A percentile compares a stretch with the other conserved stretches of the same genome.
Conservation (phyloP, 2,888 invertebrate species). For the Mechanitis messenoides region DNA sequence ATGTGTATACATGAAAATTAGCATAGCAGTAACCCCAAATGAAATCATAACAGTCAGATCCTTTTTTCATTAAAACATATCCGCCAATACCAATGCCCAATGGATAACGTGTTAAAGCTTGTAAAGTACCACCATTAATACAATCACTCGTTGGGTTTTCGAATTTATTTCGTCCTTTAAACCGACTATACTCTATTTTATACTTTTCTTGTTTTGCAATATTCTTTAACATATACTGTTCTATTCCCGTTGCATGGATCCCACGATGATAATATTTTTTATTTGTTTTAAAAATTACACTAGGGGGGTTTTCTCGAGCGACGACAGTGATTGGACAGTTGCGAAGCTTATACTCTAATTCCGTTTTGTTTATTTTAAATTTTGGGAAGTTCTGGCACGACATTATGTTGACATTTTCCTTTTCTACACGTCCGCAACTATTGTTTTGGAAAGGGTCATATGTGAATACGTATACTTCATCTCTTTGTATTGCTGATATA, state of each 20-base stretch:
- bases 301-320: conserved; percentile 39
- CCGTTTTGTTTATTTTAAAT: conserved; percentile 30
- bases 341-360: conserved; percentile 28
- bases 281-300: conserved; percentile 38
- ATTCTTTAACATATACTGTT: conserved; percentile 47
- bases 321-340: conserved; percentile 45
- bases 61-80: conserved; percentile 43
- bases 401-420: conserved; percentile 35
- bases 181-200: conserved; percentile 35
- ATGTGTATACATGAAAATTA: conserved; percentile 40
- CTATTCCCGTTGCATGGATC: conserved; percentile 36
- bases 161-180: conserved; percentile 28
- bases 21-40: conserved; percentile 48
- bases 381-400: conserved; percentile 34
- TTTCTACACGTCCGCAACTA: conserved; percentile 40
- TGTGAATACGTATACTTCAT: conserved; percentile 33
- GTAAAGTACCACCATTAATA: conserved; percentile 44
- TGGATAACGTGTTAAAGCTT: conserved; percentile 37
- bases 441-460: conserved; percentile 42
- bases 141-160: conserved; percentile 46
- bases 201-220: conserved; percentile 40
- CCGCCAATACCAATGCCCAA: conserved; percentile 48
- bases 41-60: conserved; percentile 47
- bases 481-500: conserved; percentile 29
- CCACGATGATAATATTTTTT: conserved; percentile 34